Evolutionary conservation across 2,113 vertebrate species (phyloP), one percentile per base, ranked within the genome.

Genomic region (Cephalopholis sonnerati): DNA sequence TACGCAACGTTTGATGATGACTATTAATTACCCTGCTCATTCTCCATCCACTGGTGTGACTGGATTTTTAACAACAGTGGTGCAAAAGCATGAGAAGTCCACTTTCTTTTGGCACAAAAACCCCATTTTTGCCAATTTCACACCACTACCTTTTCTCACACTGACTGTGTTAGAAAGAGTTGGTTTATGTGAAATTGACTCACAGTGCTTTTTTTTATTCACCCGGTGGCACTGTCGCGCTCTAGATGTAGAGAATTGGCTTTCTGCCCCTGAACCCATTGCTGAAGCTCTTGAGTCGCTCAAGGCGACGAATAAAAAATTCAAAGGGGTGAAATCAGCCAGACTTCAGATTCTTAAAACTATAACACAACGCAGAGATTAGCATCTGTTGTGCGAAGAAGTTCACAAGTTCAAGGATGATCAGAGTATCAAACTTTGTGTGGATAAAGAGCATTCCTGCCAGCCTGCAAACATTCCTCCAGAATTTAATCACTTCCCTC

Each of bases 351-450:
- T 54, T 58, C 58, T 74, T 59, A 71, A 70, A 25, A 77, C 74
- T 27, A 11, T 20, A 59, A 62, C 70, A 82, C 32, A 74, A 73
- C 51, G 59, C 29, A 13, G 44, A 74, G 68, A 83, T 73, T 73
- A 72, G 75, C 73, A 89, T 87, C 77, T 76, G 83, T 64, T 64
- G 62, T 50, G 78, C 65, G 78, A 87, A 80, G 53, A 66, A 57
- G 51, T 75, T 73, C 61, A 67, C 25, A 48, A 66, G 74, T 79
- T 73, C 64, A 63, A 55, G 7, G 36, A 65, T 70, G 74, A 74
- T 59, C n/a, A 27, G 20, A 25, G 54, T 20, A 22, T 25, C 18
- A 4, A 5, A 18, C 65, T 74, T 41, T 70, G 25, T 63, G 4
- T 59, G 39, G 5, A 39, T 11, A 39, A 3, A 82, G 29, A 65